A percentile compares a stretch with the other conserved stretches of the same genome.
These are phyloP conservation scores for Tetraodon nigroviridis DNA, from an alignment of 2,113 vertebrate genomes.

Conservation along the genomic window DNA sequence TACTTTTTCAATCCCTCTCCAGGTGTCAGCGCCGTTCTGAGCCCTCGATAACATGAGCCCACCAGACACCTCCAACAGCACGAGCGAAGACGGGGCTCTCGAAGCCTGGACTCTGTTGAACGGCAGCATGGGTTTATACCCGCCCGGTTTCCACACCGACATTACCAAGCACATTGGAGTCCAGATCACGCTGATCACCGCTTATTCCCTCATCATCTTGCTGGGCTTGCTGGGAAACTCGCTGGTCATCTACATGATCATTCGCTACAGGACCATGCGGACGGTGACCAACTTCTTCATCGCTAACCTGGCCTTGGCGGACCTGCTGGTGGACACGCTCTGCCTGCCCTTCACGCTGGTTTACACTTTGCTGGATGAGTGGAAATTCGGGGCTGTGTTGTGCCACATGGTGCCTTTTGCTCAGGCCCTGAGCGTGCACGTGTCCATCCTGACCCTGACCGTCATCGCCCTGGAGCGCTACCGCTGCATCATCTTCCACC, in stretches of 20 bases:
- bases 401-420: constrained; percentile 88
- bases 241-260: constrained; percentile 86
- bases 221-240: constrained; percentile 85
- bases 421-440: constrained; percentile 87
- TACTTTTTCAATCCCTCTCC: constrained; percentile 16
- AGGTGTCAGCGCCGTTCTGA: constrained; percentile 30
- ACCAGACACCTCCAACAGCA: constrained; percentile 73
- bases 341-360: constrained; percentile 88
- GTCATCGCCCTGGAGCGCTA: constrained; percentile 89
- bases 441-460: constrained; percentile 85
- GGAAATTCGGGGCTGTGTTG: constrained; percentile 86
- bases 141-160: constrained; percentile 76
- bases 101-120: constrained; percentile 57
- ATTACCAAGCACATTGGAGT: constrained; percentile 85
- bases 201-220: constrained; percentile 87
- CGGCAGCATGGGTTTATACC: constrained; percentile 59
- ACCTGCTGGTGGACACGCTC: constrained; percentile 86
- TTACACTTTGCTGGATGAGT: constrained; percentile 87
- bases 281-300: constrained; percentile 94
- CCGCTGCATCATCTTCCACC: constrained; percentile 87
- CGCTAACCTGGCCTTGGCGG: constrained; percentile 87
- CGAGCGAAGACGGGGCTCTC: constrained; percentile 58
- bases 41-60: constrained; percentile 70
- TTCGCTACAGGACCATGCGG: constrained; percentile 87
- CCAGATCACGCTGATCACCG: constrained; percentile 80